phyloP scores from a whole-genome alignment of 2,797 vertebrate genomes.

The Tenualosa thibaudeaui region DNA sequence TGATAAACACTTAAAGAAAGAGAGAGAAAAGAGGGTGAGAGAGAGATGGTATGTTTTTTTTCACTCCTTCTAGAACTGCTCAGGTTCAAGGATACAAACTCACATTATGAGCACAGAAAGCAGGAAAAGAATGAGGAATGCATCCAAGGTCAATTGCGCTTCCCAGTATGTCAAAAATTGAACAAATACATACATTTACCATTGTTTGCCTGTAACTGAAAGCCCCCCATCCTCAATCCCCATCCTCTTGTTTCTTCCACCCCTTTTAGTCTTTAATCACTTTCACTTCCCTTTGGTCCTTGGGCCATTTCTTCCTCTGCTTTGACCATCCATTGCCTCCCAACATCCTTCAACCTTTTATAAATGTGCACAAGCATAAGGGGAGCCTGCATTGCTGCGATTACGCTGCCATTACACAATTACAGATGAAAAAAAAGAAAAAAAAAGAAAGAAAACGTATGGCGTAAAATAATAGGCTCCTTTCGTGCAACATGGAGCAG shows the following conservation, averaged over 20 bases:
- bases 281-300: conserved; percentile 41
- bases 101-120: conserved; percentile 35
- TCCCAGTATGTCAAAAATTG: conserved; percentile 41
- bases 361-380: conserved; percentile 40
- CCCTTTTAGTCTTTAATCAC: conserved; percentile 50
- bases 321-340: conserved; percentile 50
- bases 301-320: conserved; percentile 36
- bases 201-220: conserved; percentile 16
- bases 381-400: conserved; percentile 51
- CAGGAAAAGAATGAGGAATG: background rate
- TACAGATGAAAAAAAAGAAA: conserved; percentile 39
- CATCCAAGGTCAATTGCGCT: conserved; percentile 48
- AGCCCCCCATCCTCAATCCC: background rate
- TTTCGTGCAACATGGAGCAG: conserved; percentile 69
- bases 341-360: conserved; percentile 48
- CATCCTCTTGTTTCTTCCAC: conserved; percentile 30
- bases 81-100: conserved; percentile 32
- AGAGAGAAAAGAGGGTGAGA: conserved; percentile 3
- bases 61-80: background rate
- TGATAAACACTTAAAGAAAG: conserved; percentile 46
- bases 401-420: conserved; percentile 63
- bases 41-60: background rate
- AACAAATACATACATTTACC: conserved; percentile 35
- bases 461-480: conserved; percentile 70
- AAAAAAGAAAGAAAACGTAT: conserved; percentile 61